Conservation (phyloP, 2,113 vertebrate species). For the Peucedramus taeniatus region DNA sequence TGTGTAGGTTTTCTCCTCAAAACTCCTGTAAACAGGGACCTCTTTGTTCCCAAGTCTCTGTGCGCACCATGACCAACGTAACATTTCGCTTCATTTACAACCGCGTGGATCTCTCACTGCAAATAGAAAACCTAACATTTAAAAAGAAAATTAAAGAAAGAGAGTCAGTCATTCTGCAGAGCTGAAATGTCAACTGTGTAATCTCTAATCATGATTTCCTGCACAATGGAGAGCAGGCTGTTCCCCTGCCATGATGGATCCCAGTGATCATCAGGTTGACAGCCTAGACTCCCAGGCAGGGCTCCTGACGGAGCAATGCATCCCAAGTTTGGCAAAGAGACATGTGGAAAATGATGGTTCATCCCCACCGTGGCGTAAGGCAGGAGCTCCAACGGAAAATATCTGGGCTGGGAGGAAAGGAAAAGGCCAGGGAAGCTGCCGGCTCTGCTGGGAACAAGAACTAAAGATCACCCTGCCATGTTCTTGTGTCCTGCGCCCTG, state of each 20-base stretch:
- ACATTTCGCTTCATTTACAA: background rate
- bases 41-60: conserved; percentile 31
- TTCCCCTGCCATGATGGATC: background rate
- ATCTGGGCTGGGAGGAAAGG: background rate
- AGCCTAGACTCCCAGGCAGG: background rate
- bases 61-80: background rate
- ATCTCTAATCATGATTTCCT: conserved; percentile 24
- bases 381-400: conserved; percentile 14
- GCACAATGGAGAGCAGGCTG: conserved; percentile 10
- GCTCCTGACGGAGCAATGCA: background rate
- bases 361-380: background rate
- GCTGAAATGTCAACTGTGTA: conserved; percentile 27
- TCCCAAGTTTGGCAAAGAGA: background rate
- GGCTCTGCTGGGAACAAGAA: background rate
- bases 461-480: background rate
- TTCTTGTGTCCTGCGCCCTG: background rate
- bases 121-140: conserved; percentile 13
- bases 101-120: background rate
- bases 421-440: background rate
- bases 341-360: background rate
- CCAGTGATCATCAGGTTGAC: background rate
- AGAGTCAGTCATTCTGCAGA: background rate
- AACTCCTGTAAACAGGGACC: background rate
- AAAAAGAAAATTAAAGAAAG: background rate
- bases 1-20: background rate